These are phyloP conservation scores for Phocides pigmalion DNA, from an alignment of 1,140 invertebrate species.

Conservation along the genomic window DNA sequence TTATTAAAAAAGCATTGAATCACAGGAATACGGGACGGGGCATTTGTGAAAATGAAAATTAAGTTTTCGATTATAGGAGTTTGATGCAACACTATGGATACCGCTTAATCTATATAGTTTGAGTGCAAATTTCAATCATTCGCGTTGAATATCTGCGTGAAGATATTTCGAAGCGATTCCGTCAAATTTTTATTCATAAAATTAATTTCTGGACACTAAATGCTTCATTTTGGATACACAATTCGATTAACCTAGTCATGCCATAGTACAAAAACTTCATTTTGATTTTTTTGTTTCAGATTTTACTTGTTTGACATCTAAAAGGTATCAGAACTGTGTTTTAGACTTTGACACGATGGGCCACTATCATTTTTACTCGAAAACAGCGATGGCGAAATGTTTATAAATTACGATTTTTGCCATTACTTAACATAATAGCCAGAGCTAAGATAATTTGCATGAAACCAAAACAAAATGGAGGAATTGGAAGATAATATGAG, in stretches of 20 bases:
- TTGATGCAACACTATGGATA: conserved; percentile 48
- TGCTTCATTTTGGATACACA: conserved; percentile 45
- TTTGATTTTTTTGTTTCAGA: conserved; percentile 79
- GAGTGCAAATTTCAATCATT: conserved; percentile 41
- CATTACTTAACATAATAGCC: background rate
- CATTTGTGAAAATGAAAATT: conserved; percentile 70
- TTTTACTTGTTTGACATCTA: conserved; percentile 21
- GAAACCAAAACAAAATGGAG: conserved; percentile 55
- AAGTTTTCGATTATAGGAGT: conserved; percentile 69
- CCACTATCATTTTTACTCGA: background rate
- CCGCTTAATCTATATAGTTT: conserved; percentile 37
- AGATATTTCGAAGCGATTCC: conserved; percentile 14
- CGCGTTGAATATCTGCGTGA: conserved; percentile 31
- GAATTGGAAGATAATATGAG: conserved; percentile 69
- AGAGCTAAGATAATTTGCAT: conserved; percentile 31
- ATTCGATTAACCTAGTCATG: conserved; percentile 64
- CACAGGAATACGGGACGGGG: conserved; percentile 28
- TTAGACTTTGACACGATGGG: conserved; percentile 29
- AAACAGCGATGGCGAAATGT: conserved; percentile 9
- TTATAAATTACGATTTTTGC: conserved; percentile 23
- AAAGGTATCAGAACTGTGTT: conserved; percentile 18
- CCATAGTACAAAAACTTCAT: conserved; percentile 66
- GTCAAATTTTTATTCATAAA: conserved; percentile 50
- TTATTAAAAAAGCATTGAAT: conserved; percentile 42
- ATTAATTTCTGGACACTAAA: conserved; percentile 31